phyloP scores from a whole-genome alignment of 2,113 vertebrate species.

The Lophura nycthemera region DNA sequence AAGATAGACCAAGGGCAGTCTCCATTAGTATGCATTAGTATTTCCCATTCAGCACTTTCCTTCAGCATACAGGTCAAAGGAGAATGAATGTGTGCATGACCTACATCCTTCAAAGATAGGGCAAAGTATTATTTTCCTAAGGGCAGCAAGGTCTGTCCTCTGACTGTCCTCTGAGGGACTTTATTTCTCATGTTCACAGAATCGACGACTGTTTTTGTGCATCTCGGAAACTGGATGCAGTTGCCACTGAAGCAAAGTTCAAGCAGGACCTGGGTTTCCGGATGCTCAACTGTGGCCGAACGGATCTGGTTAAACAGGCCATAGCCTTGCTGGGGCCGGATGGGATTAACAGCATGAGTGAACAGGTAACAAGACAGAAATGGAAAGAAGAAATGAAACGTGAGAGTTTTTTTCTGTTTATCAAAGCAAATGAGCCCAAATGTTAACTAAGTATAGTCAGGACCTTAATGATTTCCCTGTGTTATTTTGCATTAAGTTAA shows the following conservation, averaged over 20 bases:
- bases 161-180: background rate
- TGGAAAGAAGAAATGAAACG: background rate
- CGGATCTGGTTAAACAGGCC: slow-evolving; percentile 96
- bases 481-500: background rate
- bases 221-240: slow-evolving; percentile 94
- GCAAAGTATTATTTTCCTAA: background rate
- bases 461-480: background rate
- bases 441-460: background rate
- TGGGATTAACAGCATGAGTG: slow-evolving; percentile 98
- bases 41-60: background rate
- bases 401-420: background rate
- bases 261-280: slow-evolving; percentile 98
- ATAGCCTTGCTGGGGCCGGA: slow-evolving; percentile 92
- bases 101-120: background rate
- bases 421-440: background rate
- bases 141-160: background rate
- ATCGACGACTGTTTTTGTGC: slow-evolving; percentile 97
- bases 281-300: slow-evolving; percentile 98
- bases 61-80: slow-evolving; percentile 24
- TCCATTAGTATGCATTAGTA: slow-evolving; percentile 40
- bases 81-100: background rate
- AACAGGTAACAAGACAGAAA: slow-evolving; percentile 84
- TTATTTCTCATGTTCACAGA: slow-evolving; percentile 74
- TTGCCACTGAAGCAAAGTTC: slow-evolving; percentile 96
- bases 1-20: slow-evolving; percentile 18